phyloP scores from a whole-genome alignment of 2,888 invertebrate genomes.

The Caenorhabditis sp. region DNA sequence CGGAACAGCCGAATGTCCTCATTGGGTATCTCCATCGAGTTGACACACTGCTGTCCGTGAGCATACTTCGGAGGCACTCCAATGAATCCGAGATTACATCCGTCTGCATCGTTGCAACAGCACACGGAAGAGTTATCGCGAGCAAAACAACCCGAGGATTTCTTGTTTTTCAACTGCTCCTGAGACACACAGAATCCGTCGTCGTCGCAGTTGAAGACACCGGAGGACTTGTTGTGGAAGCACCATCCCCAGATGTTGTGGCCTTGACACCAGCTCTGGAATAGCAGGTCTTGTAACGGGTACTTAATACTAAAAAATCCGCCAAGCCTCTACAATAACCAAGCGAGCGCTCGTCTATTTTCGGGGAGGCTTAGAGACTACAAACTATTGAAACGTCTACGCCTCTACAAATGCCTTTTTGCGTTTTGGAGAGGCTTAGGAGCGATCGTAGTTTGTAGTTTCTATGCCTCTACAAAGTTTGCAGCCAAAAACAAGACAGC shows the following conservation, averaged over 20 bases:
- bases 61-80: constrained; percentile 62
- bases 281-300: not conserved
- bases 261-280: constrained; percentile 73
- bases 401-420: too few relatives aligned
- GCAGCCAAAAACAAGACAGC: too few relatives aligned
- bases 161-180: constrained; percentile 69
- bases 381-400: too few relatives aligned
- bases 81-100: constrained; percentile 73
- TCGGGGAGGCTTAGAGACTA: too few relatives aligned
- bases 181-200: constrained; percentile 70
- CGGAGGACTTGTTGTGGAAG: constrained; percentile 77
- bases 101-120: constrained; percentile 77
- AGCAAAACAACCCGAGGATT: constrained; percentile 71
- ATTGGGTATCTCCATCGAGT: constrained; percentile 69
- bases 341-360: too few relatives aligned
- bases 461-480: too few relatives aligned
- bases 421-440: too few relatives aligned
- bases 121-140: constrained; percentile 71
- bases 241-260: constrained; percentile 78
- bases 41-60: constrained; percentile 67
- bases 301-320: too few relatives aligned
- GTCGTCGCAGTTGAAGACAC: constrained; percentile 77
- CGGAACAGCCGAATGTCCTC: constrained; percentile 67
- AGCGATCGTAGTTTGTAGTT: too few relatives aligned
- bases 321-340: too few relatives aligned